Base-by-base conservation (phyloP, 2,113 vertebrate genomes). In the Pogona vitticeps region DNA sequence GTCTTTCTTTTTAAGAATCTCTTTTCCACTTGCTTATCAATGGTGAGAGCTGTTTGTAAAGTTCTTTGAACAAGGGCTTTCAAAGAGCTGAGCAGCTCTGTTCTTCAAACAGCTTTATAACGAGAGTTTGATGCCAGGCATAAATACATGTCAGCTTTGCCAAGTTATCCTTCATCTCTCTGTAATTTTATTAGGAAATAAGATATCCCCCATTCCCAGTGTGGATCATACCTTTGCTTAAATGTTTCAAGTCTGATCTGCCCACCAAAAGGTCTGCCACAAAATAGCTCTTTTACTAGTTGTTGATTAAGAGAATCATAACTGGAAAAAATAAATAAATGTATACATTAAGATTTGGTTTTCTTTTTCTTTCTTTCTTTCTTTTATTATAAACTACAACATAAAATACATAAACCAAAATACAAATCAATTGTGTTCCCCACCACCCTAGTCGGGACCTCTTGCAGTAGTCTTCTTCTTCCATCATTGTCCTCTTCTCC, bases 101-200 rank as follows among this genome's bases (percentile, higher is more conserved):
- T 95, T 96, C 95, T 95, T 95, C 95, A 96, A 96, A 95, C 90
- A 94, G 94, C 92, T 95, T 96, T 96, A 95, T 95, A 95, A 95
- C 96, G 93, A 94, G 93, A 95, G 95, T 95, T 94, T 93, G 95
- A 96, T 96, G 96, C 95, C 95, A 96, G 95, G 93, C 94, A 95
- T 96, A 95, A 97, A 94, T 96, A 92, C 92, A 89, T 95, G 94
- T 95, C 94, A 94, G 92, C 86, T 70, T 91, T 92, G 93, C 94
- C 93, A 86, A 88, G 94, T 93, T 95, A 96, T 94, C 92, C 88
- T 95, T 92, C 95, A 95, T 92, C 90, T 88, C 96, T 97, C 96
- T 97, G 94, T 96, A 95, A 95, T 96, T 96, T 96, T 96, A 96
- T 96, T 96, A 95, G 95, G 94, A 96, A 96, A 95, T 96, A 94